These are phyloP conservation scores for Polietes domitor DNA, from an alignment of 2,888 invertebrate genomes.

Conservation along the genomic window DNA sequence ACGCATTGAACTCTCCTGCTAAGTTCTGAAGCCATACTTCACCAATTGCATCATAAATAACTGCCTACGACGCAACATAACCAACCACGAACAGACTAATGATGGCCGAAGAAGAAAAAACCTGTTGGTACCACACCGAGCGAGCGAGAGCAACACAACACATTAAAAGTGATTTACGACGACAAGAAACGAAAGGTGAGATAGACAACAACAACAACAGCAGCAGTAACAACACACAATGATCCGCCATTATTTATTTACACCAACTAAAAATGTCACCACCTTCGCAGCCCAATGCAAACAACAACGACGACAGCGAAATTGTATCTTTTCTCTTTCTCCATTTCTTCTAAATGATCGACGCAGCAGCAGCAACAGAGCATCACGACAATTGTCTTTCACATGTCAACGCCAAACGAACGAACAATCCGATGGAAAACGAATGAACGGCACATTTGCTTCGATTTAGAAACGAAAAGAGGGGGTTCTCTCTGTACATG, in stretches of 20 bases:
- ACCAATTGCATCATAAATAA: too few relatives aligned
- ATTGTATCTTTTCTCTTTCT: not conserved
- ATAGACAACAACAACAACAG: not conserved
- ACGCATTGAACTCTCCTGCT: too few relatives aligned
- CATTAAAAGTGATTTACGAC: not conserved
- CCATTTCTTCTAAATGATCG: not conserved
- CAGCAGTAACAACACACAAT: too few relatives aligned
- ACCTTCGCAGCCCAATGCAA: slow-evolving; percentile 43
- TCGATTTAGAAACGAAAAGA: not conserved
- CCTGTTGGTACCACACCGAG: not conserved
- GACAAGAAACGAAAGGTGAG: slow-evolving; percentile 8
- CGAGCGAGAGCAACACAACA: not conserved
- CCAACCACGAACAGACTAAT: too few relatives aligned
- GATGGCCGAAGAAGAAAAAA: not conserved
- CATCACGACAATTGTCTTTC: not conserved
- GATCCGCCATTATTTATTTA: slow-evolving; percentile 65
- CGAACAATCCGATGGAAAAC: too few relatives aligned
- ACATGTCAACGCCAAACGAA: not conserved
- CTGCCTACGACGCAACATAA: too few relatives aligned
- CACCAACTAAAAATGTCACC: slow-evolving; percentile 60
- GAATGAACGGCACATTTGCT: not conserved
- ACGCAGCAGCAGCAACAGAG: too few relatives aligned
- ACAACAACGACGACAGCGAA: slow-evolving; percentile 39
- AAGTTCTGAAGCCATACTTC: too few relatives aligned
- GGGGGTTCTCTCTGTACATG: not conserved